A percentile compares a stretch with the other conserved stretches of the same genome.
phyloP scores from a whole-genome alignment of 1,140 invertebrate genomes.

The Harlomillsia oculata region DNA sequence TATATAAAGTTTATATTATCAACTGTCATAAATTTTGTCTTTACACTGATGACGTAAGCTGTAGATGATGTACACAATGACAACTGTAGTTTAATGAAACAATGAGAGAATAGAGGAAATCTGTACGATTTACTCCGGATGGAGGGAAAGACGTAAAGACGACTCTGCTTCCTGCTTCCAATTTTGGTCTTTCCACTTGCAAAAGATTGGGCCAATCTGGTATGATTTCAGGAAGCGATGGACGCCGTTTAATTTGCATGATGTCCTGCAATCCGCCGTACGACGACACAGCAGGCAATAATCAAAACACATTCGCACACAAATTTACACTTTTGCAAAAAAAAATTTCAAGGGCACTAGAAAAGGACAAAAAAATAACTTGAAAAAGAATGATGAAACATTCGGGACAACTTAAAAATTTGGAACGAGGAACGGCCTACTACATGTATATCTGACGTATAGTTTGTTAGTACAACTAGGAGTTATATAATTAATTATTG shows the following conservation, averaged over 20 bases:
- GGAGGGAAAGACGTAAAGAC: neutral
- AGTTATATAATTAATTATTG: too few relatives aligned
- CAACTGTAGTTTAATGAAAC: too few relatives aligned
- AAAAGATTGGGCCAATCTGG: conserved; percentile 53
- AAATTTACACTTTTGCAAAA: neutral
- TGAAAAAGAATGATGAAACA: conserved; percentile 1
- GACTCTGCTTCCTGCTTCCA: conserved; percentile 13
- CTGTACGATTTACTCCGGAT: too few relatives aligned
- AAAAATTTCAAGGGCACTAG: conserved; percentile 4
- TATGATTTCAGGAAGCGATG: conserved; percentile 53
- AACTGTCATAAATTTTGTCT: too few relatives aligned
- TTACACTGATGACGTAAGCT: too few relatives aligned
- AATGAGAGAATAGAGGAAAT: too few relatives aligned
- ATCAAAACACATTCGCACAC: neutral
- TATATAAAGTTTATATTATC: too few relatives aligned
- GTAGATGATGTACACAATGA: too few relatives aligned
- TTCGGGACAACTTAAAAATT: neutral
- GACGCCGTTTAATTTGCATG: conserved; percentile 42
- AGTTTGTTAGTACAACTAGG: conserved; percentile 9
- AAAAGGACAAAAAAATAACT: neutral
- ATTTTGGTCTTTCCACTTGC: conserved; percentile 41
- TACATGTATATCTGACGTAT: conserved; percentile 3
- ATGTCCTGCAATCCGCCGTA: conserved; percentile 9
- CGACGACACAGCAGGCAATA: neutral
- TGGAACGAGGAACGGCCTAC: too few relatives aligned